A percentile compares a stretch with the other conserved stretches of the same genome.
Conservation (phyloP, 2,797 vertebrate species). For the Syngnathus acus region DNA sequence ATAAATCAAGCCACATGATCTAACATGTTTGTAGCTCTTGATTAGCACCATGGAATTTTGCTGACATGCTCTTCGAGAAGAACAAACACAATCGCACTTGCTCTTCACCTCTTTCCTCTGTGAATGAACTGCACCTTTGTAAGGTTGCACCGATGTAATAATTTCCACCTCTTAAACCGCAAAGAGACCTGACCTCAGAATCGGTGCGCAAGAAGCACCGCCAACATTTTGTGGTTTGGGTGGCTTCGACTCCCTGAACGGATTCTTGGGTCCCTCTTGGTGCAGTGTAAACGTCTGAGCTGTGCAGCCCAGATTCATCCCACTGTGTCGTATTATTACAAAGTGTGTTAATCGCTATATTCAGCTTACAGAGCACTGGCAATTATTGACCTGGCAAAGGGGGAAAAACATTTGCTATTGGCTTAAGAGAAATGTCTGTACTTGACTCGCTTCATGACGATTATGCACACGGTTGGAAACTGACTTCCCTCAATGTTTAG, state of each 20-base stretch:
- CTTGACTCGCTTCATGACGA: no score
- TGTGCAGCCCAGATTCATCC: conserved; percentile 46
- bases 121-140: conserved; percentile 71
- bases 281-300: conserved; percentile 45
- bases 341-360: conserved; percentile 16
- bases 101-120: conserved; percentile 39
- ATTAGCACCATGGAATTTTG: conserved; percentile 15
- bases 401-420: conserved; percentile 1
- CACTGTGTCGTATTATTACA: conserved; percentile 48
- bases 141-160: conserved; percentile 36
- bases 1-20: conserved; percentile 12
- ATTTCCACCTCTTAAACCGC: conserved; percentile 56
- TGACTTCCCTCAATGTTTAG: no score
- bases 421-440: background rate
- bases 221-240: conserved; percentile 42
- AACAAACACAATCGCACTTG: conserved; percentile 14
- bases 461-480: no score
- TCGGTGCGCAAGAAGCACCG: conserved; percentile 32
- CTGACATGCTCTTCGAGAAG: background rate
- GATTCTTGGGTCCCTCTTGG: conserved; percentile 26
- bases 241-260: conserved; percentile 31
- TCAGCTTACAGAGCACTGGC: conserved; percentile 5
- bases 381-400: background rate
- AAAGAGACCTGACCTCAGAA: conserved; percentile 1
- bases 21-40: conserved; percentile 33